phyloP scores from a whole-genome alignment of 2,113 vertebrate species.

The Nycticorax nycticorax region DNA sequence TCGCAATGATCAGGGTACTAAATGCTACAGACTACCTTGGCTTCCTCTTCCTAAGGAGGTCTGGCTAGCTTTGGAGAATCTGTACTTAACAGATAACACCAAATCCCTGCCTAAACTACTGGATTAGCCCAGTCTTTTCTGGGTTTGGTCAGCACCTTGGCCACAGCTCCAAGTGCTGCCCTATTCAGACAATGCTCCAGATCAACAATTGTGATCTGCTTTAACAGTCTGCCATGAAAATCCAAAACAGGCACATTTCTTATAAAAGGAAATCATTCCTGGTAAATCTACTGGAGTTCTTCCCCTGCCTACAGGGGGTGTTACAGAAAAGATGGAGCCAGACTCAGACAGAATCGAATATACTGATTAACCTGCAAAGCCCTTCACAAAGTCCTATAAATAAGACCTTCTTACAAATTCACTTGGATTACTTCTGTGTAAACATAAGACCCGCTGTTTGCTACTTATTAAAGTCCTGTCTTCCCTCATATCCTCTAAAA shows the following conservation, averaged over 20 bases:
- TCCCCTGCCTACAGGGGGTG: neutral
- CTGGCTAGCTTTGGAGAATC: neutral
- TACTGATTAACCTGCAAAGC: neutral
- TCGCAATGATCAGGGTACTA: neutral
- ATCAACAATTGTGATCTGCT: neutral
- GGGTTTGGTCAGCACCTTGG: neutral
- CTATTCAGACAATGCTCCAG: neutral
- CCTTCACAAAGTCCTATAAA: neutral
- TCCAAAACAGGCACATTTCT: rapidly evolving
- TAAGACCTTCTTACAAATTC: neutral
- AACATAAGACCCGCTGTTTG: neutral
- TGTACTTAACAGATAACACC: neutral
- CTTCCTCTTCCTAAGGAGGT: neutral
- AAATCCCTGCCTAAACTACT: neutral
- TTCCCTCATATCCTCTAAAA: neutral
- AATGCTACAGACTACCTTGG: neutral
- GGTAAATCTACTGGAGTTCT: neutral
- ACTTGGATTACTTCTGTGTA: neutral
- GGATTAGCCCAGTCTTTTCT: neutral
- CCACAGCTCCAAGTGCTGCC: neutral
- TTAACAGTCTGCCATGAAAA: neutral
- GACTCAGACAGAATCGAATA: neutral
- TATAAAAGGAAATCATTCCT: neutral
- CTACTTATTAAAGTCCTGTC: neutral
- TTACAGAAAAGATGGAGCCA: neutral